Percentiles rank a stretch among this genome's conserved stretches.
These are phyloP conservation scores for Pteropus alecto DNA, from an alignment of 2,113 vertebrate species.

Conservation along the genomic window DNA sequence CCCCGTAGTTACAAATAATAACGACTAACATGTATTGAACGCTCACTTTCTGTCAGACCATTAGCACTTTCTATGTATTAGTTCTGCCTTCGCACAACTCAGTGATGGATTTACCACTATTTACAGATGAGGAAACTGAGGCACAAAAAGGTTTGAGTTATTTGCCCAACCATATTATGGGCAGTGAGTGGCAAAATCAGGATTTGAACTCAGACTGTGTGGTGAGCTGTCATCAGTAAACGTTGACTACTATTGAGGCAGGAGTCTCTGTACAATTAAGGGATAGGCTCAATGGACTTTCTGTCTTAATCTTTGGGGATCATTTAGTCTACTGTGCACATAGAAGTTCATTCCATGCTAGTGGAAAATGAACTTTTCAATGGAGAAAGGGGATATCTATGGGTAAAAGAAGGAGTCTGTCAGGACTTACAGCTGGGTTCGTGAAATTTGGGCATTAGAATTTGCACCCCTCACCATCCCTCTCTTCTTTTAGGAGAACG, in stretches of 20 bases:
- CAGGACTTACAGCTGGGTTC: background rate
- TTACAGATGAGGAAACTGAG: background rate
- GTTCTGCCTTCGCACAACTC: background rate
- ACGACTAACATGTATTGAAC: background rate
- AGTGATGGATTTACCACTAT: background rate
- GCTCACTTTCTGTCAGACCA: background rate
- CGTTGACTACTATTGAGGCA: rapidly evolving
- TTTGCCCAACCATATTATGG: background rate
- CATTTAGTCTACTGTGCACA: background rate
- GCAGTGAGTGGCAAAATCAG: background rate
- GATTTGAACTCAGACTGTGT: background rate
- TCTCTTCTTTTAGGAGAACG: background rate
- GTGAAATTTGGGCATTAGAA: background rate
- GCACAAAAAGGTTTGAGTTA: background rate
- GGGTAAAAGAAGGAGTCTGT: background rate
- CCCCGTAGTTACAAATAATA: background rate
- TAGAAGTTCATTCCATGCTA: background rate
- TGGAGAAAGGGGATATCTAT: background rate
- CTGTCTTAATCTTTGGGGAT: background rate
- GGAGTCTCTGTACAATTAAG: background rate
- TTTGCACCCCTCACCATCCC: background rate
- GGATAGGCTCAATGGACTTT: rapidly evolving
- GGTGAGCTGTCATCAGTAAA: background rate
- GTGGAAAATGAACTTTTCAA: background rate
- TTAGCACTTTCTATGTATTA: no score